Percentiles rank a stretch among this genome's conserved stretches.
phyloP scores from a whole-genome alignment of 2,797 vertebrate genomes.

The Acipenser transmontanus region DNA sequence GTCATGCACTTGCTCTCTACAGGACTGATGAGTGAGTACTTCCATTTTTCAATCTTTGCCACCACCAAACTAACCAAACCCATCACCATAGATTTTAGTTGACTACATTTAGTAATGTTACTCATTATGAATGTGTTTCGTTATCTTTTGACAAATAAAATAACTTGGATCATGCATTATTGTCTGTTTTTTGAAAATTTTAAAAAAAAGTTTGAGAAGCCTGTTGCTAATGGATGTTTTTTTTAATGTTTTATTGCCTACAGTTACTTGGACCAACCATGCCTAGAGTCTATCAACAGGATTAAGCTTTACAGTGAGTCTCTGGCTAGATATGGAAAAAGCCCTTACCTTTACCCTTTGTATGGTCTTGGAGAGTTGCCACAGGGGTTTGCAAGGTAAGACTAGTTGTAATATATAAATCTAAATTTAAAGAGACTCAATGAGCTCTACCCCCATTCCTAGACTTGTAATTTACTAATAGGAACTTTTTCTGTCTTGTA shows the following conservation, averaged over 20 bases:
- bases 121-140: too few relatives aligned
- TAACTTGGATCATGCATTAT: too few relatives aligned
- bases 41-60: too few relatives aligned
- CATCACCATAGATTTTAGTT: too few relatives aligned
- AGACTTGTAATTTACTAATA: too few relatives aligned
- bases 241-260: constrained; percentile 1
- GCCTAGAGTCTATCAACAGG: constrained; percentile 82
- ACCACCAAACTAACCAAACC: too few relatives aligned
- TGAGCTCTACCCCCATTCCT: too few relatives aligned
- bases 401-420: too few relatives aligned
- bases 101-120: too few relatives aligned
- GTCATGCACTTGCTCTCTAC: constrained; percentile 91
- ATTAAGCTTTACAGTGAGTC: constrained; percentile 98
- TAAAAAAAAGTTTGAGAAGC: neutral
- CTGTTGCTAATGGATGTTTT: neutral
- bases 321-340: constrained; percentile 89
- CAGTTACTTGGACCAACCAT: constrained; percentile 87
- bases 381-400: constrained; percentile 93
- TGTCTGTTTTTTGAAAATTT: too few relatives aligned
- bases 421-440: too few relatives aligned
- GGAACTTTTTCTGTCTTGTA: constrained; percentile 33
- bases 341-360: constrained; percentile 93
- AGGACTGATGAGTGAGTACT: constrained; percentile 90
- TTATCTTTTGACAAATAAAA: too few relatives aligned
- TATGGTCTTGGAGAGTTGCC: constrained; percentile 95